Base-by-base conservation (phyloP, 2,797 vertebrate genomes). In the Ptychobarbus kaznakovi region DNA sequence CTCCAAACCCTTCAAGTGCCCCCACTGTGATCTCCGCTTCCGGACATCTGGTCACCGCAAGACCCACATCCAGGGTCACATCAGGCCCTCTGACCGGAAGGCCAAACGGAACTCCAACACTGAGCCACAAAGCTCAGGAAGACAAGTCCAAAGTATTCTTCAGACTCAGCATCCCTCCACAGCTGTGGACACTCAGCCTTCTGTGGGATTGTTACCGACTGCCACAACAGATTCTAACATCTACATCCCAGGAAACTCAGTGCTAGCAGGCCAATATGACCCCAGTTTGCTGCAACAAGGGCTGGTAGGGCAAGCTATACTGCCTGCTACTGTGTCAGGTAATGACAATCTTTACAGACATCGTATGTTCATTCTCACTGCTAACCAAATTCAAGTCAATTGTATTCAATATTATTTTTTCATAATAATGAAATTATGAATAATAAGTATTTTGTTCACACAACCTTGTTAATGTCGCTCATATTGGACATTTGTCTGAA, bases 1-100 rank as follows among this genome's bases (percentile, higher is more conserved):
- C 88, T 98, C 98, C 82, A 99, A 99, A 89, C 98, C 98, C 3
- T 99, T 99, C 93, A 99, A 99, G 86, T 99, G 98, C 80, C 98
- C 98, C 0, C 96, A 97, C 92, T 99, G 98, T 5, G 98, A 99
- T 6, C 94, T 98, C 46, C 97, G 98, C 81, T 99, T 99, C 93
- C 97, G 98, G 18, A 99, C 98, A 0, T 99, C 98, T 0, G 98
- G 98, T 6, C 97, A 99, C 78, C 96, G 98, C 81, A 99, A 99
- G 95, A 99, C 98, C 0, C 98, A 99, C 92, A 98, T 99, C 93
- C 98, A 98, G 86, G 97, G 96, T 86, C 98, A 99, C 86, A 96
- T 97, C 87, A 96, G 97, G 81, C 90, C 94, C 4, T 94, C 88
- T 46, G 76, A 93, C 28, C 96, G 96, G 91, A 98, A 96, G 85